Base-by-base conservation (phyloP, 1,140 invertebrate genomes). In the Drosophila punjabiensis region DNA sequence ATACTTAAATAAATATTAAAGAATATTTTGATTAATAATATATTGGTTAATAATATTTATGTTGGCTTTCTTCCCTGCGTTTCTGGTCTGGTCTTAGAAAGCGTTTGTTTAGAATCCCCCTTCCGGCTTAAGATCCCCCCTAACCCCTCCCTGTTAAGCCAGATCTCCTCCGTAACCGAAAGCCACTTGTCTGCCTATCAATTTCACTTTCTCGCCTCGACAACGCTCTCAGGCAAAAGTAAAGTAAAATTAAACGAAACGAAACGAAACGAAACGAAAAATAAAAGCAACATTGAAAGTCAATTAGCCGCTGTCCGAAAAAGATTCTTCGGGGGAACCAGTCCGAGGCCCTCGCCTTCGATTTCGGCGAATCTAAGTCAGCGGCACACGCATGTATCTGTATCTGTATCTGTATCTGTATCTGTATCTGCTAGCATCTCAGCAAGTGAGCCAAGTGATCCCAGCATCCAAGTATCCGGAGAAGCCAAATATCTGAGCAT, bases 211-310 rank as follows among this genome's bases (percentile, higher is more conserved):
- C 85, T 89, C 81, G 80, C 67, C 69, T 24, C 48, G 68, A 28
- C 62, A 63, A 64, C 62, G 35, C 47, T 56, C 70, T 48, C 48
- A 47, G 50, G 55, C 39, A 11, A 60, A 58, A 56, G 55, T 56
- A 11, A 60, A 58, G 53, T 55, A 56, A 66, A 69, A 68, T 71
- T 48, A 61, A 48, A 74, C 43, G 45, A 71, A 37, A 47, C 48
- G 59, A 70, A 35, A 47, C 20, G 61, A 64, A 48, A n/a, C n/a
- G n/a, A n/a, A 24, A 67, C 35, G 55, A 70, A 59, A 70, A 45
- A 73, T 47, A 59, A 70, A 87, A 74, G n/a, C 48, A 82, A 89
- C 85, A 89, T 85, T 89, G 86, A 89, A 89, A 89, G 85, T 89
- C 85, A 89, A 89, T 89, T 89, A 89, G 85, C 85, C 65, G 55